Base-by-base conservation (phyloP, 1,140 invertebrate species). In the Lepidostoma basale region DNA sequence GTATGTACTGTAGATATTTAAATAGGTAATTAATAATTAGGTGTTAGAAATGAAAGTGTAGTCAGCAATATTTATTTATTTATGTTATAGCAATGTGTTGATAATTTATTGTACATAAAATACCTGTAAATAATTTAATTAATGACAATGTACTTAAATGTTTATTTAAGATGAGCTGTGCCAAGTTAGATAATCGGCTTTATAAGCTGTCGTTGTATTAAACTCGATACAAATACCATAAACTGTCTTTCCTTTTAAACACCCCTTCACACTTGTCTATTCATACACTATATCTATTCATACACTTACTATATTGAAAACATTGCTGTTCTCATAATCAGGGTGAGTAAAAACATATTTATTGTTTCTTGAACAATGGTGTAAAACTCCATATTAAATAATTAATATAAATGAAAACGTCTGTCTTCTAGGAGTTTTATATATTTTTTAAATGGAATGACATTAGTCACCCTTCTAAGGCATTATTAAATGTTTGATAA, bases 41-140 rank as follows among this genome's bases (percentile, higher is more conserved):
- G 2, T 30, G 12, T 6, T 30, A 56, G 26, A 6, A 28, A 54
- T 36, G 25, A 39, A 59, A 22, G 54, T 59, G 54, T 59, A 59
- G 54, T 39, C 30, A 59, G 54, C 54, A 59, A 59, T 59, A 59
- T 59, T 59, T 39, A 59, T 59, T 59, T 54, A 30, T 54, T 28
- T 40, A 54, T 54, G 16, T 20, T 18, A 30, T 30, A 54, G 26
- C 14, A 18, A 54, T 54, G n/a, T 54, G 14, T 36, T 36, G 10
- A 5, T 36, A 36, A 3, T 36, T 36, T 36, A 54, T 54, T 54
- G 49, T 54, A 54, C 14, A 54, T 54, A 54, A 26, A n/a, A 30
- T 26, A 28, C 16, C 4, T 54, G 49, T 54, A 54, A 54, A 54
- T 54, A 52, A 14, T 14, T 36, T 20, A n/a, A n/a, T n/a, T n/a